Base-by-base conservation (phyloP, 1,140 invertebrate species). In the Metaphire vulgaris region DNA sequence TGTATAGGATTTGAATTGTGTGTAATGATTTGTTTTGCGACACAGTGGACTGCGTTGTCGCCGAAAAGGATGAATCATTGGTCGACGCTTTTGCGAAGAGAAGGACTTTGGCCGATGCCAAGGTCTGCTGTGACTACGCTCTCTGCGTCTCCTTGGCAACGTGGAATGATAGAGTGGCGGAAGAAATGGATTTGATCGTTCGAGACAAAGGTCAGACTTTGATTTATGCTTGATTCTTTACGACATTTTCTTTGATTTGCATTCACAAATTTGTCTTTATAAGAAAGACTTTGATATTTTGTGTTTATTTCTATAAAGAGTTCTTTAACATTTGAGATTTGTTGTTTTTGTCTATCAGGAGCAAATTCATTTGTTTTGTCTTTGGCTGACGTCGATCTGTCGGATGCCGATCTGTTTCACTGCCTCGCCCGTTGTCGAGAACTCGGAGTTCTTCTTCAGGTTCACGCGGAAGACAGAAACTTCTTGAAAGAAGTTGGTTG, bases 331-430 rank as follows among this genome's bases (percentile, higher is more conserved):
- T n/a, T n/a, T n/a, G n/a, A n/a, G n/a, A n/a, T n/a, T n/a, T n/a
- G n/a, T n/a, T n/a, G n/a, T n/a, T n/a, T n/a, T n/a, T n/a, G n/a
- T n/a, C n/a, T 78, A 34, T 67, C 80, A 86, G 96, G 97, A 1
- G 88, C 99, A 33, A 99, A 98, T 86, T 98, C 96, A 0, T 99
- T 98, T 87, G 99, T 99, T 88, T 92, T 96, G 89, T 99, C 98
- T 86, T 96, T 99, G 93, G 96, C 96, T 0, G 98, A 98, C 84
- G 93, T 92, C 82, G 94, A 94, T 82, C 87, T 99, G n/a, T 89
- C 90, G 78, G 97, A 99, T 86, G 88, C 90, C 31, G 94, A 98
- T 77, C 87, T 99, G 12, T 93, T 95, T 81, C 90, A 92, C 77
- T 90, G 90, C 1, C 93, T 98, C 82, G 91, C 93, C 79, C 86